Percentiles rank a stretch among this genome's conserved stretches.
phyloP scores from a whole-genome alignment of 1,140 invertebrate genomes.

The Euglossa dilemma region DNA sequence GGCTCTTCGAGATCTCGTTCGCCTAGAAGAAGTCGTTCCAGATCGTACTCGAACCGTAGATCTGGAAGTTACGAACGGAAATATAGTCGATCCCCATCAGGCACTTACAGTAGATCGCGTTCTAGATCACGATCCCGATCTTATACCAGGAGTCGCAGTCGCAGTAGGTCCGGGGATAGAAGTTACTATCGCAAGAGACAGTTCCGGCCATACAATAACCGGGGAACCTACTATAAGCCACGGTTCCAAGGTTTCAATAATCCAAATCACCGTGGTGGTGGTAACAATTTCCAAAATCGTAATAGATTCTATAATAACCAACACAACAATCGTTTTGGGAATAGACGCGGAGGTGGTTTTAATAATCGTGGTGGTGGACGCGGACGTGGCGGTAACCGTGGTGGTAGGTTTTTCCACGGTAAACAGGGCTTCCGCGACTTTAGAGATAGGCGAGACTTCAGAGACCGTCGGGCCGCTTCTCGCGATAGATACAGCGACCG shows the following conservation, averaged over 20 bases:
- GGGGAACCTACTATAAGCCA: constrained; percentile 89
- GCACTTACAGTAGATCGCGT: constrained; percentile 78
- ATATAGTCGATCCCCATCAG: constrained; percentile 82
- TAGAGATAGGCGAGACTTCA: constrained; percentile 84
- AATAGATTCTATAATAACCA: constrained; percentile 80
- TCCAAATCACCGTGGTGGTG: constrained; percentile 77
- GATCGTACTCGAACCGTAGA: constrained; percentile 79
- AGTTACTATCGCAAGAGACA: constrained; percentile 81
- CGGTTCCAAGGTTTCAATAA: constrained; percentile 85
- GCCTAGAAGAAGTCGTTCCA: constrained; percentile 82
- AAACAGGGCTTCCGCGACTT: constrained; percentile 86
- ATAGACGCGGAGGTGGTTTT: constrained; percentile 72
- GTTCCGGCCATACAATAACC: constrained; percentile 84
- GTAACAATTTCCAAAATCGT: constrained; percentile 78
- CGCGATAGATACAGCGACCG: constrained; percentile 83
- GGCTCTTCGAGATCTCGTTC: constrained; percentile 81
- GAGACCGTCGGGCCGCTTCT: constrained; percentile 74
- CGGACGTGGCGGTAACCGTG: constrained; percentile 82
- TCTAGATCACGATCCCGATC: constrained; percentile 86
- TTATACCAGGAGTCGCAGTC: constrained; percentile 82
- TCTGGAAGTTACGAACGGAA: constrained; percentile 84
- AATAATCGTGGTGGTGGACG: constrained; percentile 76
- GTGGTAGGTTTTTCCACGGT: constrained; percentile 84
- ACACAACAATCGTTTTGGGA: constrained; percentile 77
- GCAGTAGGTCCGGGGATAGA: constrained; percentile 86